A percentile compares a stretch with the other conserved stretches of the same genome.
Conservation (phyloP, 2,797 vertebrate species). For the Melanitta fusca region DNA sequence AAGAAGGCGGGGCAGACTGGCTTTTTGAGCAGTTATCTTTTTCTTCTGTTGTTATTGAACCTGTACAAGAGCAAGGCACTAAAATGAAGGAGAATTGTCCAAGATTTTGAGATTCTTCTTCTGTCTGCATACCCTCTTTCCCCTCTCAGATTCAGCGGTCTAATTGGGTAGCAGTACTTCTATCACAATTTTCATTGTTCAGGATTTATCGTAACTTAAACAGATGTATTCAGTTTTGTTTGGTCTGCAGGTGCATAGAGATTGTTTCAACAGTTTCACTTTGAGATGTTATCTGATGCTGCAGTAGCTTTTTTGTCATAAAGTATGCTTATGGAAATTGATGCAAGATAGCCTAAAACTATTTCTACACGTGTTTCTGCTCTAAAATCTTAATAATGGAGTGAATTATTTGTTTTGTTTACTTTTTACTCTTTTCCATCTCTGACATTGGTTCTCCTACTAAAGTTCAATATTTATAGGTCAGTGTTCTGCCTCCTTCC, state of each 20-base stretch:
- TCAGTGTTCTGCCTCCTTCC: conserved; percentile 29
- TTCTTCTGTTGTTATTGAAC: background rate
- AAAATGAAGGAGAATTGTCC: background rate
- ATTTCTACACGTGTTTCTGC: background rate
- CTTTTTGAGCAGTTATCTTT: conserved; percentile 12
- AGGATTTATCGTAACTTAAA: background rate
- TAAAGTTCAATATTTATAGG: background rate
- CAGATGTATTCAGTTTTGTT: background rate
- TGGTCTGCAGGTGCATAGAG: background rate
- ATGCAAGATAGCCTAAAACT: background rate
- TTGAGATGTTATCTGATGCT: background rate
- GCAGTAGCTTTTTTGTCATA: background rate
- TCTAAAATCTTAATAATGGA: background rate
- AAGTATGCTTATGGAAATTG: background rate
- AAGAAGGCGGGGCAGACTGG: conserved; percentile 1
- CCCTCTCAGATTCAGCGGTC: background rate
- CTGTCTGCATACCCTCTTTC: background rate
- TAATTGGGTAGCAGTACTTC: background rate
- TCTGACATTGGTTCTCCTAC: background rate
- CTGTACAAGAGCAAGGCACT: background rate
- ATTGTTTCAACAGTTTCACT: background rate
- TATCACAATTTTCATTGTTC: background rate
- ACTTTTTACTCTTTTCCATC: background rate
- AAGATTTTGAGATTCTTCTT: background rate
- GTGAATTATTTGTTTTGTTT: background rate